Percentiles rank a stretch among this genome's conserved stretches.
These are phyloP conservation scores for Miltochrista miniata DNA, from an alignment of 2,888 invertebrate species.

Conservation along the genomic window DNA sequence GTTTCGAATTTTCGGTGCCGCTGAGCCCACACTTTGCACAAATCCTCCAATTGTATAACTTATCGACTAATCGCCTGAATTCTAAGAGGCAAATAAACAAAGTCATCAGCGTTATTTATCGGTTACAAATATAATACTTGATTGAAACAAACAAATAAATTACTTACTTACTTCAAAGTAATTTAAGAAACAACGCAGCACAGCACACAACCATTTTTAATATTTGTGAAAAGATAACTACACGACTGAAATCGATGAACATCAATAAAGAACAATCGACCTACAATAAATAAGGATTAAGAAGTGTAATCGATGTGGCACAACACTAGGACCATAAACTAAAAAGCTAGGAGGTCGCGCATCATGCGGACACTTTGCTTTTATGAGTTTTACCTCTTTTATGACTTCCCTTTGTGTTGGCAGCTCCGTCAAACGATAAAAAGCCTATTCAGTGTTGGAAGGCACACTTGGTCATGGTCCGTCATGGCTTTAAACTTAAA, in stretches of 20 bases:
- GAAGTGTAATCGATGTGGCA: conserved; percentile 51
- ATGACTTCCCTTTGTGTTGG: conserved; percentile 67
- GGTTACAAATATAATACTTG: too few relatives aligned
- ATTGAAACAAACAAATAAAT: too few relatives aligned
- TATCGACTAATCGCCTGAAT: too few relatives aligned
- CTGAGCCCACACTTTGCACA: too few relatives aligned
- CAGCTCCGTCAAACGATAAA: conserved; percentile 55
- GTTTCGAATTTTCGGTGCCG: too few relatives aligned
- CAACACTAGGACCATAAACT: conserved; percentile 45
- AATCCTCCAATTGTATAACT: too few relatives aligned
- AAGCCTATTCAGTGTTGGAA: conserved; percentile 57
- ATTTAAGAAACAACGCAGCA: too few relatives aligned
- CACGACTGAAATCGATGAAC: conserved; percentile 39
- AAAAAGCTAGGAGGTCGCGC: conserved; percentile 56
- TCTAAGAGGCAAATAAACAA: too few relatives aligned
- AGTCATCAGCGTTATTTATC: too few relatives aligned
- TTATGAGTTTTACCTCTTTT: conserved; percentile 55
- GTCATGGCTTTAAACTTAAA: conserved; percentile 46
- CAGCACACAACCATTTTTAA: too few relatives aligned
- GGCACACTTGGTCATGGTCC: conserved; percentile 51
- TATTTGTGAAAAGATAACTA: conserved; percentile 5
- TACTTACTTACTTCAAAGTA: too few relatives aligned
- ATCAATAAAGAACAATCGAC: conserved; percentile 43
- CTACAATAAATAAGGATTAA: conserved; percentile 62
- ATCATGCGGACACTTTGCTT: conserved; percentile 59